These are phyloP conservation scores for Drosophila antonietae DNA, from an alignment of 2,888 invertebrate species.

Conservation along the genomic window DNA sequence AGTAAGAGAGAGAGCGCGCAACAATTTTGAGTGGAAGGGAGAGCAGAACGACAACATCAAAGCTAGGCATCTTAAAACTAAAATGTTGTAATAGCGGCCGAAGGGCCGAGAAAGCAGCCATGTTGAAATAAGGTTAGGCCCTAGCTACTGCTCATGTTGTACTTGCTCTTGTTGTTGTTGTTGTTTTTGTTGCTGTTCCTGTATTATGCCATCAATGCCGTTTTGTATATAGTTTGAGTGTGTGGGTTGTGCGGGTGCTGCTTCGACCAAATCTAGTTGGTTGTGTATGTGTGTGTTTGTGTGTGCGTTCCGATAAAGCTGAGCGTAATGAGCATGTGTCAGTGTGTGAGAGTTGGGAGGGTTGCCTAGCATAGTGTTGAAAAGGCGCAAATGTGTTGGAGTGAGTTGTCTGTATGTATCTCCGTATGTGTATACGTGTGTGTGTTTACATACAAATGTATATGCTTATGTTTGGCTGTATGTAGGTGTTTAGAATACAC, in stretches of 20 bases:
- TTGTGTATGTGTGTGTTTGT: slow-evolving; percentile 29
- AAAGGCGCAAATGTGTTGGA: slow-evolving; percentile 74
- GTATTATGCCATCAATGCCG: slow-evolving; percentile 81
- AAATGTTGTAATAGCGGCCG: slow-evolving; percentile 73
- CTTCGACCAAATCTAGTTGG: slow-evolving; percentile 52
- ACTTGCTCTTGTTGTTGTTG: slow-evolving; percentile 17
- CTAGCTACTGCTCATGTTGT: slow-evolving; percentile 32
- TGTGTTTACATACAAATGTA: slow-evolving; percentile 22
- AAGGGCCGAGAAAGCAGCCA: slow-evolving; percentile 62
- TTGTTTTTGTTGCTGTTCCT: slow-evolving; percentile 39
- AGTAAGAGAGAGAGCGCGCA: slow-evolving; percentile 41
- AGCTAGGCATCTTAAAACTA: slow-evolving; percentile 64
- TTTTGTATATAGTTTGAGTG: slow-evolving; percentile 70
- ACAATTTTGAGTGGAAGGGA: slow-evolving; percentile 61
- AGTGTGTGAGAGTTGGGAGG: slow-evolving; percentile 57
- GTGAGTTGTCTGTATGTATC: slow-evolving; percentile 12
- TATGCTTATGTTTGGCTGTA: slow-evolving; percentile 26
- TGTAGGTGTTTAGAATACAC: slow-evolving; percentile 74
- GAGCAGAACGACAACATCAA: slow-evolving; percentile 42
- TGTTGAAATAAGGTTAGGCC: slow-evolving; percentile 74
- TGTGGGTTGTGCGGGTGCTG: slow-evolving; percentile 46
- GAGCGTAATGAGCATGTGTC: slow-evolving; percentile 75
- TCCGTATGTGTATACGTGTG: slow-evolving; percentile 17
- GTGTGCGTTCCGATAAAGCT: slow-evolving; percentile 71
- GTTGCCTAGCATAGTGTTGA: slow-evolving; percentile 64